Base-by-base conservation (phyloP, 2,113 vertebrate species). In the Oostethus manadensis region DNA sequence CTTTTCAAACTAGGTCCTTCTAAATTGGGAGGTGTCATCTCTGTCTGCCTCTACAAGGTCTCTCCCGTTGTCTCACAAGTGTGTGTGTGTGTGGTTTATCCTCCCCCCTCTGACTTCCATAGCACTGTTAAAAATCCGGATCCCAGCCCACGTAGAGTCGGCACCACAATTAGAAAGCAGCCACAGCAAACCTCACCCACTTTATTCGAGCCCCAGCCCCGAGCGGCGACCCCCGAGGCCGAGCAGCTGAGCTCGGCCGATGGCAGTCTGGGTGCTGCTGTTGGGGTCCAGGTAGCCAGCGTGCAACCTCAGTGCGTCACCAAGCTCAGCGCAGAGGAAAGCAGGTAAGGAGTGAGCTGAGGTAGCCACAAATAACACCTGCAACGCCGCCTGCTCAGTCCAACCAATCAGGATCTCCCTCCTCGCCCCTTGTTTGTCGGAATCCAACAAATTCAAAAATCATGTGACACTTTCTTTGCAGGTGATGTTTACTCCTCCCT, bases 121-220 rank as follows among this genome's bases (percentile, higher is more conserved):
- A 98, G 94, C 92, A 79, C 92, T 84, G 87, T 90, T 93, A 91
- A 98, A 93, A 92, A 91, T 80, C 78, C 91, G 88, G 95, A 96
- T 68, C 88, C 91, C 64, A 72, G 86, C 50, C 87, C 90, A 44
- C 93, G 94, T 91, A 91, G 93, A 88, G 74, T 88, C 85, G 88
- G 82, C 91, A 91, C 92, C 84, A 72, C 94, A 86, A 92, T 71
- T 91, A 94, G 92, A 93, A 99, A 97, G 90, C 96, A 96, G 89
- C 93, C 91, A 48, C 84, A 72, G 46, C 78, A 78, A 85, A 85
- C 87, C 76, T 91, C 93, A 67, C 95, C 94, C 2, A 89, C 91
- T 87, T 94, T 94, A 21, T 22, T 7, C 79, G 66, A 66, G 74
- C 13, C 77, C 73, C 83, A 64, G 74, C 15, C 78, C 75, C 84